Conservation (phyloP, 2,113 vertebrate species). For the Sigmodon hispidus region DNA sequence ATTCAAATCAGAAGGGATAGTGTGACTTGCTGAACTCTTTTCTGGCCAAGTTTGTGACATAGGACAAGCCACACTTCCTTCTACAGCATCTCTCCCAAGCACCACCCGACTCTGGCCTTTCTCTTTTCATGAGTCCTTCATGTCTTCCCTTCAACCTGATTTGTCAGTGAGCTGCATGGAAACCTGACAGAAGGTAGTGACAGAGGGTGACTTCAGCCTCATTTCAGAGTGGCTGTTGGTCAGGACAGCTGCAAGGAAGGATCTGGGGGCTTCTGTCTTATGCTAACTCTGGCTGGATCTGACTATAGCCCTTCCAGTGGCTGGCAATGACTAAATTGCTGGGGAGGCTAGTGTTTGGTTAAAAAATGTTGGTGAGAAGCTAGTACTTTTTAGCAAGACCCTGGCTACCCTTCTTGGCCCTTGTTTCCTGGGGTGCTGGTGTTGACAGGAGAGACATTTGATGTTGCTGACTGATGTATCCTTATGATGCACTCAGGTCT, state of each 20-base stretch:
- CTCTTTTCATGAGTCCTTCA: background rate
- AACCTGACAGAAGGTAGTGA: slow-evolving; percentile 48
- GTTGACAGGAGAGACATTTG: background rate
- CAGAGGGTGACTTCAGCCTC: slow-evolving; percentile 44
- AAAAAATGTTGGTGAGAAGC: slow-evolving; percentile 58
- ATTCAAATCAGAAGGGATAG: background rate
- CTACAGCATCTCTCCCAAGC: background rate
- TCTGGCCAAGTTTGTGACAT: background rate
- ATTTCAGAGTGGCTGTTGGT: slow-evolving; percentile 64
- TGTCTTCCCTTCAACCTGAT: slow-evolving; percentile 29
- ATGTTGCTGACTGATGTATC: background rate
- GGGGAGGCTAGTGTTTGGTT: slow-evolving; percentile 53
- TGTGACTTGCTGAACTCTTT: background rate
- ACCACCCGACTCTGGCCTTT: background rate
- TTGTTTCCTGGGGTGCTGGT: slow-evolving; percentile 8
- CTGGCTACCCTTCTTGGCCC: accelerated
- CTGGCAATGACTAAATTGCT: slow-evolving; percentile 54
- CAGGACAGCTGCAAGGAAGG: slow-evolving; percentile 70
- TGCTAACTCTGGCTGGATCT: slow-evolving; percentile 30
- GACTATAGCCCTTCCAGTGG: slow-evolving; percentile 54
- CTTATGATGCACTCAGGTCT: background rate
- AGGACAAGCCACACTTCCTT: background rate
- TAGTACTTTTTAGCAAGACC: slow-evolving; percentile 4
- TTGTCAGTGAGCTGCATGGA: slow-evolving; percentile 24
- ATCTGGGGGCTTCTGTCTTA: slow-evolving; percentile 64